phyloP scores from a whole-genome alignment of 2,113 vertebrate genomes.

The Leucopternis melanops region DNA sequence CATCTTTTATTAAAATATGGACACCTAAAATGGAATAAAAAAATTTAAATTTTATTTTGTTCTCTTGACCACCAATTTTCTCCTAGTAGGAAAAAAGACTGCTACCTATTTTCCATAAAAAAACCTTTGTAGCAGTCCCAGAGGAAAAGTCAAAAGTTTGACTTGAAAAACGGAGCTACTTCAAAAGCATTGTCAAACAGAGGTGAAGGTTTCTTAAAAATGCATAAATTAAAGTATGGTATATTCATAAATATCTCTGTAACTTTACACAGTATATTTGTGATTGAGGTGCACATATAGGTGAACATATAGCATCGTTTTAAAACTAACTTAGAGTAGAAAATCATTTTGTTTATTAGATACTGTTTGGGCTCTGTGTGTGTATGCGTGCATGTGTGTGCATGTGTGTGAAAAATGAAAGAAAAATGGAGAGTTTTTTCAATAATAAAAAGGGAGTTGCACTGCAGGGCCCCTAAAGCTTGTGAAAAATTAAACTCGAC shows the following conservation, averaged over 20 bases:
- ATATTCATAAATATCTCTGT: constrained; percentile 15
- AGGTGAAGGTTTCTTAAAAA: constrained; percentile 64
- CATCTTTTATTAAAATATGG: not conserved
- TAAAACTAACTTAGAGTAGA: constrained; percentile 5
- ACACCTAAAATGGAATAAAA: not conserved
- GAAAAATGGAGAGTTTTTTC: constrained; percentile 81
- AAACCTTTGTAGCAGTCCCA: constrained; percentile 71
- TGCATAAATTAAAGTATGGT: constrained; percentile 50
- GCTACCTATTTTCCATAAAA: constrained; percentile 60
- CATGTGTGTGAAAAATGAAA: constrained; percentile 40
- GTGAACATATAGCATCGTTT: not conserved
- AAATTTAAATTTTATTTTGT: not conserved
- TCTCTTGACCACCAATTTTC: constrained; percentile 34
- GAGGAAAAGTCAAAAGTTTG: constrained; percentile 72
- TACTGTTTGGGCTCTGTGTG: constrained; percentile 7
- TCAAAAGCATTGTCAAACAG: constrained; percentile 75
- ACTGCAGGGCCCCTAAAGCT: constrained; percentile 90
- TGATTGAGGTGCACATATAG: not conserved
- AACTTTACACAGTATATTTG: not conserved
- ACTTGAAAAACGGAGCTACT: constrained; percentile 75
- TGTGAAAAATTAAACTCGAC: constrained; percentile 99
- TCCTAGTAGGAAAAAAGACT: not conserved
- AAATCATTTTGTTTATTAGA: constrained; percentile 66
- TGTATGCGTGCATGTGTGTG: not conserved
- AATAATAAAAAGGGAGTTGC: constrained; percentile 87